A percentile compares a stretch with the other conserved stretches of the same genome.
These are phyloP conservation scores for Plecotus auritus DNA, from an alignment of 2,113 vertebrate species.

Conservation along the genomic window DNA sequence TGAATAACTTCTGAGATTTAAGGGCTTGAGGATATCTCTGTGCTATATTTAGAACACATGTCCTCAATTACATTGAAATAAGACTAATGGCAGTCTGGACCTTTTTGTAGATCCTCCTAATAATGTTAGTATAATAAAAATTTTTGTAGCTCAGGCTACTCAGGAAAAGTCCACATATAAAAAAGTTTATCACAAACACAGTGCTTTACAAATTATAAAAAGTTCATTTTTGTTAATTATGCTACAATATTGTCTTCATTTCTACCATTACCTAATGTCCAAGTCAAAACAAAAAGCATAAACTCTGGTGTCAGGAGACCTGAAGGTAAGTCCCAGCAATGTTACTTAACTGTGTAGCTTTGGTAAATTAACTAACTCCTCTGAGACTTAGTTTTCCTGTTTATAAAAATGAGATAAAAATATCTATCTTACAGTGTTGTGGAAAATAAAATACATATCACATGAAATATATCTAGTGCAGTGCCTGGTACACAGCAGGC, in stretches of 20 bases:
- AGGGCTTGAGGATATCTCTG: background rate
- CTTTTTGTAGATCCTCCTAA: background rate
- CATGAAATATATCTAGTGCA: background rate
- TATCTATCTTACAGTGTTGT: background rate
- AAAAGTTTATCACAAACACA: background rate
- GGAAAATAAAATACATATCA: background rate
- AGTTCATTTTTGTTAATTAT: background rate
- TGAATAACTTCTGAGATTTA: background rate
- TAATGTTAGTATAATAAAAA: background rate
- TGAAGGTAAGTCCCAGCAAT: background rate
- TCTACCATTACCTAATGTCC: background rate
- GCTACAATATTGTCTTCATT: background rate
- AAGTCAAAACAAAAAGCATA: background rate
- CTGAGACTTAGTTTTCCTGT: background rate
- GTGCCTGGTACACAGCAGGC: background rate
- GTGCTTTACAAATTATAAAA: background rate
- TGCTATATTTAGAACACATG: background rate
- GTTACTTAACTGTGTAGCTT: background rate
- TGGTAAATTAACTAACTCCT: background rate
- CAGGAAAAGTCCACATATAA: background rate
- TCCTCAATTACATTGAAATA: background rate
- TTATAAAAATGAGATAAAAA: conserved; percentile 18
- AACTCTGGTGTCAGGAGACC: background rate
- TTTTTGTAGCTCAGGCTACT: background rate
- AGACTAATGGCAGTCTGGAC: background rate